Evolutionary conservation across 2,113 vertebrate species (phyloP), one percentile per base, ranked within the genome.

Genomic region (Dicaeum eximium): DNA sequence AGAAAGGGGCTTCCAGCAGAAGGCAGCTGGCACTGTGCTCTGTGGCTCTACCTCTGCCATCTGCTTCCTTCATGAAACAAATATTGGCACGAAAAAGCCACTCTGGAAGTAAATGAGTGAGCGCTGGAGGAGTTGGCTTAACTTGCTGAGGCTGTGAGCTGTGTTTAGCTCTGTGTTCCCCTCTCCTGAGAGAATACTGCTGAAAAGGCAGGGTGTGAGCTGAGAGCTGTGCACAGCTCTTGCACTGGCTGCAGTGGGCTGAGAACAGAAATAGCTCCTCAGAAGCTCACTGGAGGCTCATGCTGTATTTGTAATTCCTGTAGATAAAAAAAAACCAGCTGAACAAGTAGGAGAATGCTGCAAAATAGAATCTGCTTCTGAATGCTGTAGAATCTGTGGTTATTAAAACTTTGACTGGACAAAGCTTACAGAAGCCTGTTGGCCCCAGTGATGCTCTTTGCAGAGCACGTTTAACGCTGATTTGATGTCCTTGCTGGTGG

Each of bases 1-100:
- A 51, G 92, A 48, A 92, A 54, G 88, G 57, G 74, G 84, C 88
- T 92, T 96, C 74, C 21, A 35, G 50, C 15, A 93, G 93, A 93
- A 93, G 94, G 94, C 95, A 93, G 24, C 91, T 92, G 74, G 56
- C 90, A 37, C 78, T 92, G 21, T 35, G 66, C 79, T 94, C 4
- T 73, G 93, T 73, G 90, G 93, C 91, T 98, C 96, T 89, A 61
- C 20, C 77, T 91, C 95, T 93, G 93, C 93, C 73, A 48, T 38
- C 88, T 58, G 85, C 57, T 91, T 78, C 53, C 4, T 48, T 73
- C 37, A 56, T 81, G 57, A 80, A 85, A 91, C 22, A 51, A 92
- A 75, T 40, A 53, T 1, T 37, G 62, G 31, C 54, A 40, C 89
- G 56, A 31, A 51, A 77, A 69, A 56, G 5, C 10, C 31, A 14